A percentile compares a stretch with the other conserved stretches of the same genome.
phyloP scores from a whole-genome alignment of 2,888 invertebrate genomes.

The Syritta pipiens region DNA sequence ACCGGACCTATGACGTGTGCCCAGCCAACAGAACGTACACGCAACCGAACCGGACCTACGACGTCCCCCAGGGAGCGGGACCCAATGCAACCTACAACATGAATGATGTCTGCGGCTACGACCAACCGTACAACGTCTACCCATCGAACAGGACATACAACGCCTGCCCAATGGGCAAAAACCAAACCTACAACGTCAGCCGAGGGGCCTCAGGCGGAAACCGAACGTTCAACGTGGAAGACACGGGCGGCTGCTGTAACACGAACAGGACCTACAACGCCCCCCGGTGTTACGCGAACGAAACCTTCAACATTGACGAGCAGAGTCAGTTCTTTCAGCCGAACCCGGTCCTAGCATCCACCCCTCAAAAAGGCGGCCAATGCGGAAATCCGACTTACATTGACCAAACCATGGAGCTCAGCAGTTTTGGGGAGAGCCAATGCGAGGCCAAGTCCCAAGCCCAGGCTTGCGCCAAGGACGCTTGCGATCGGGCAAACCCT shows the following conservation, averaged over 20 bases:
- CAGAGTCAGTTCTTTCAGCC: slow-evolving; percentile 6
- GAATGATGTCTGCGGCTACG: neutral
- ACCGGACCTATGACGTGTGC: neutral
- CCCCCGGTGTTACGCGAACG: neutral
- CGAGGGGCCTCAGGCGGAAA: no score
- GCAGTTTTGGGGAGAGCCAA: slow-evolving; percentile 25
- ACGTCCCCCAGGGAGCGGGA: neutral
- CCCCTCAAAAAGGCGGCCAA: slow-evolving; percentile 20
- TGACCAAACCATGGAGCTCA: slow-evolving; percentile 60
- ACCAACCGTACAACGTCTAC: neutral
- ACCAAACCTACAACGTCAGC: neutral
- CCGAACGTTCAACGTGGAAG: no score
- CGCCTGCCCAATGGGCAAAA: neutral
- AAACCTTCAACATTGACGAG: neutral
- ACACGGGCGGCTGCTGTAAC: no score
- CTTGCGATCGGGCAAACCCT: no score
- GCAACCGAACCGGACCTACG: neutral
- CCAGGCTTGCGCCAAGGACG: no score
- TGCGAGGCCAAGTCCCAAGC: no score
- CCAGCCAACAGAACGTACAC: neutral
- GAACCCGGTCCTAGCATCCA: slow-evolving; percentile 67
- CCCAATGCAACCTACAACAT: neutral
- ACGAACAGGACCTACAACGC: neutral
- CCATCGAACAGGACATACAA: neutral
- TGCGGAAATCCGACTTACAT: slow-evolving; percentile 66